Percentiles rank a stretch among this genome's conserved stretches.
Evolutionary conservation across 2,888 invertebrate genomes (phyloP).

Genomic region (Boloria selene): DNA sequence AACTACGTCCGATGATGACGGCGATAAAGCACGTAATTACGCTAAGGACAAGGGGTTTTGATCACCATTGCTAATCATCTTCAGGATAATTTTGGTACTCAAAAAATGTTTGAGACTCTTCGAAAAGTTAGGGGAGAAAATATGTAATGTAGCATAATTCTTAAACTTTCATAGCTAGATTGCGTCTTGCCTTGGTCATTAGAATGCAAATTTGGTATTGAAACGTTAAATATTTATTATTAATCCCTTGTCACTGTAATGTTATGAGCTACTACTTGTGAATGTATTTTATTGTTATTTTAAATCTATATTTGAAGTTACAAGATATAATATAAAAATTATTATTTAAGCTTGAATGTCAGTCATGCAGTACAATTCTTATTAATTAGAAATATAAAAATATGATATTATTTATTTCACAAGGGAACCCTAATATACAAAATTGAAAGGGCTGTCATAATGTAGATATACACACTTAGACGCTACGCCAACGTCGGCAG

Average conservation of each 20-base stretch:
- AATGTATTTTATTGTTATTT: no score
- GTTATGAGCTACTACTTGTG: no score
- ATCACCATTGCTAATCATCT: constrained; percentile 41
- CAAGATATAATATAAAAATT: no score
- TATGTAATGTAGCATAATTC: constrained; percentile 26
- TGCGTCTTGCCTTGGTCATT: background rate
- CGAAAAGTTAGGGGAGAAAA: constrained; percentile 20
- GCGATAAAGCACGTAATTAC: constrained; percentile 40
- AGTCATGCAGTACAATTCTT: background rate
- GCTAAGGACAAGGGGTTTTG: constrained; percentile 18
- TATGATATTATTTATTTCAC: background rate
- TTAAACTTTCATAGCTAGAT: background rate
- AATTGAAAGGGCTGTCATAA: constrained; percentile 23
- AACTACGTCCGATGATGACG: constrained; percentile 35
- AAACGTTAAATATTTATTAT: no score
- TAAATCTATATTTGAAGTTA: no score
- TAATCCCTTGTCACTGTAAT: no score
- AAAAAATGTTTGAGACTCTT: constrained; percentile 34
- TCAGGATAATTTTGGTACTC: constrained; percentile 38
- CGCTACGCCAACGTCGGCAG: constrained; percentile 26
- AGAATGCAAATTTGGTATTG: no score
- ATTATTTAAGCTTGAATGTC: no score
- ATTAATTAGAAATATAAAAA: background rate
- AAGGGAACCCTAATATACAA: constrained; percentile 14
- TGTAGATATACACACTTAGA: constrained; percentile 26